Evolutionary conservation across 53 echinoderm and acorn worm species (phyloP), one percentile per base, ranked within the genome.

Genomic region (Patiria pectinifera): DNA sequence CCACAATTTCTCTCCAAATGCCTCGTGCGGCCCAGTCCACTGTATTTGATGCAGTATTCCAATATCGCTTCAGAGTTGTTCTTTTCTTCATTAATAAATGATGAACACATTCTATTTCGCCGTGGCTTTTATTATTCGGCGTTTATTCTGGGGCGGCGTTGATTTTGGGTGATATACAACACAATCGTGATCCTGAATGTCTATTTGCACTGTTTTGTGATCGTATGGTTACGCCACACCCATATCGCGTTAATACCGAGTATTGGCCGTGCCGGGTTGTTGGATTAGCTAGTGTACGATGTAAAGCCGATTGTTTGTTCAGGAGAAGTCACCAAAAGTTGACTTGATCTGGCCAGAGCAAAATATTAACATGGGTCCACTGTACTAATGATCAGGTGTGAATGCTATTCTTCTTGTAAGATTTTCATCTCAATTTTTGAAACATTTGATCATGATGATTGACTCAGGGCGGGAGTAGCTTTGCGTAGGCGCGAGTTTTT

Each of bases 141-240:
- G 62, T 26, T 60, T 44, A 12, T 85, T 62, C 21, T 0, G 35
- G 69, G 44, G 26, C 48, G 11, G 18, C 21, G 85, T 85, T 85
- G 44, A 69, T 66, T 45, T n/a, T 85, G 45, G 83, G 11, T 66
- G 85, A 85, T 70, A 85, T 85, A 66, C 5, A 85, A 85, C 85
- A 66, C 69, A 45, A 66, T 44, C 18, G 69, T 46, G 69, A 85
- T 85, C 69, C 45, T 63, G 44, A 69, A 23, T 18, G 85, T 69
- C 43, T 66, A 69, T 85, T 85, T 69, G 45, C 85, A 23, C 66
- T 85, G 85, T 69, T 85, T 85, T 85, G 85, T 85, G 69, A 66
- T 15, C 21, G 47, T 66, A 69, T 85, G 24, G 85, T 11, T 69
- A 66, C 60, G 45, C 21, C 85, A 69, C 69, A 45, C 18, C 45